Percentiles rank a stretch among this genome's conserved stretches.
phyloP scores from a whole-genome alignment of 2,113 vertebrate species.

The Eudyptes chrysolophus region DNA sequence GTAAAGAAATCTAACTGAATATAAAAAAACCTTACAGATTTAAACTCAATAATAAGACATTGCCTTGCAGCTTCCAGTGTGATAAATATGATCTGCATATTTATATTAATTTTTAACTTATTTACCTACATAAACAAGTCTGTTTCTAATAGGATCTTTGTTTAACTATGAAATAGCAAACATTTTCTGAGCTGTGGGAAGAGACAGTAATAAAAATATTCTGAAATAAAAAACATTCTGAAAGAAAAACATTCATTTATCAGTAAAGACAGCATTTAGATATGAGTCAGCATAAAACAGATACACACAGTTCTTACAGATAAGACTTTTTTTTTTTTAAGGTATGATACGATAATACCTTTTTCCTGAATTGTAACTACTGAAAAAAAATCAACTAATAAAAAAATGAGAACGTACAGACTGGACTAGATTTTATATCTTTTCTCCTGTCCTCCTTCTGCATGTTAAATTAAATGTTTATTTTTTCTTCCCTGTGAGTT shows the following conservation, averaged over 20 bases:
- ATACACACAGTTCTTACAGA: not conserved
- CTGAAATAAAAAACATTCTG: not conserved
- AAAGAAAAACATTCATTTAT: not conserved
- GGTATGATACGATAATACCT: not conserved
- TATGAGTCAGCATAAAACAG: not conserved
- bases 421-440: not conserved
- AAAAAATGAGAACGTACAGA: not conserved
- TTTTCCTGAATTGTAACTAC: not conserved
- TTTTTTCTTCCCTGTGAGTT: not conserved
- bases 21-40: not conserved
- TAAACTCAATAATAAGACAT: not conserved
- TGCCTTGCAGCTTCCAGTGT: not conserved
- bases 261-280: not conserved
- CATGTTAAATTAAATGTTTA: not conserved
- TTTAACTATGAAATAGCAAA: not conserved
- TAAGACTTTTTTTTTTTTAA: not conserved
- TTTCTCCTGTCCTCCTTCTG: not conserved
- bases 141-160: not conserved
- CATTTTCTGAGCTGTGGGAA: not conserved
- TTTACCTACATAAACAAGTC: not conserved
- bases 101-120: not conserved
- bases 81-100: not conserved
- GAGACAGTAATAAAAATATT: not conserved
- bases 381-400: not conserved
- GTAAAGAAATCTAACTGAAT: not conserved